Evolutionary conservation across 2,888 invertebrate species (phyloP).

Genomic region (Micoletzkya japonica): DNA sequence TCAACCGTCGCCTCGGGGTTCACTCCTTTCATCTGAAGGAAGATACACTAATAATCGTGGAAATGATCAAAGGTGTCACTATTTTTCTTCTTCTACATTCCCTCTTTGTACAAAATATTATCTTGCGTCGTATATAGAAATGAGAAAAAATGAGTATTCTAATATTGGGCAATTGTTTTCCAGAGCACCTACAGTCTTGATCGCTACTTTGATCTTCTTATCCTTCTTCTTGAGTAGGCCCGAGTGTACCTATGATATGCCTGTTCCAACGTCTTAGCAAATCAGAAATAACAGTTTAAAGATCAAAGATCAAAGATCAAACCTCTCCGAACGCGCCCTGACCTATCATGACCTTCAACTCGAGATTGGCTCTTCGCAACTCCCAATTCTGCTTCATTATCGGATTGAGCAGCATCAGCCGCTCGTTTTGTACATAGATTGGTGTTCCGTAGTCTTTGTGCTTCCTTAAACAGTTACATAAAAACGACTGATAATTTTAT

Average conservation of each 20-base stretch:
- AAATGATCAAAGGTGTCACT: not conserved
- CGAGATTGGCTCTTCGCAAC: conserved; percentile 4
- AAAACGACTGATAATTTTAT: too few species aligned
- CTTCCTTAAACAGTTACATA: too few species aligned
- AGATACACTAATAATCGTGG: not conserved
- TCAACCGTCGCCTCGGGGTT: not conserved
- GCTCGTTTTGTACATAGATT: not conserved
- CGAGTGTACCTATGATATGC: too few species aligned
- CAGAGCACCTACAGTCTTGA: too few species aligned
- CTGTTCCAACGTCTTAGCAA: not conserved
- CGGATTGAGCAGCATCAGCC: conserved; percentile 22
- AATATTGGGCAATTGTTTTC: too few species aligned
- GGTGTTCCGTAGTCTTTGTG: not conserved
- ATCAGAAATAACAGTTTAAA: not conserved
- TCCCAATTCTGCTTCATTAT: conserved; percentile 25
- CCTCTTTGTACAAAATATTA: too few species aligned
- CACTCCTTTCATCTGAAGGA: too few species aligned
- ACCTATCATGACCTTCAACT: conserved; percentile 14
- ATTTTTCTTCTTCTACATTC: conserved; percentile 20
- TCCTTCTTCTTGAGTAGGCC: too few species aligned
- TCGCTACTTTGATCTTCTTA: too few species aligned
- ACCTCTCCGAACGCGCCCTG: conserved; percentile 21
- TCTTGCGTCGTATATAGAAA: too few species aligned
- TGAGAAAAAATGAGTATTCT: too few species aligned
- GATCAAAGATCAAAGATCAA: not conserved